phyloP scores from a whole-genome alignment of 2,113 vertebrate species.

The Plecturocebus donacophilus region DNA sequence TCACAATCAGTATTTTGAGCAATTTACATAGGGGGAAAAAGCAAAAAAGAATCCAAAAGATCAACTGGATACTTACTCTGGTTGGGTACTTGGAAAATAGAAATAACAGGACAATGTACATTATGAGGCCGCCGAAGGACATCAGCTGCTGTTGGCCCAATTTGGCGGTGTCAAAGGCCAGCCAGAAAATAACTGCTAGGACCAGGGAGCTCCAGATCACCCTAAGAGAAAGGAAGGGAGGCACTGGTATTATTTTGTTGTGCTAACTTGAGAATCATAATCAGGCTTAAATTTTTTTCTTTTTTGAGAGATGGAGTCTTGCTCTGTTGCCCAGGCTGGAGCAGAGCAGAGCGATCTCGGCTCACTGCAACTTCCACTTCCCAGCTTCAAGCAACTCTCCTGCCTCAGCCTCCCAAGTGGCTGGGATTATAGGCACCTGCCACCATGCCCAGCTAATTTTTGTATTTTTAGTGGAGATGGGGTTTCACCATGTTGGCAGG shows the following conservation, averaged over 20 bases:
- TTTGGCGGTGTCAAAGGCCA: constrained; percentile 88
- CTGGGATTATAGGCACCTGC: too few species aligned
- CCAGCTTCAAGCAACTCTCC: too few species aligned
- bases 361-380: too few species aligned
- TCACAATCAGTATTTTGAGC: background rate
- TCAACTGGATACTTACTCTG: constrained; percentile 83
- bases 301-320: too few species aligned
- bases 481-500: too few species aligned
- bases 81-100: constrained; percentile 92
- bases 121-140: constrained; percentile 89
- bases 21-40: background rate
- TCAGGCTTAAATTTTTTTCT: background rate
- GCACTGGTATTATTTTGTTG: background rate
- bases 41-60: background rate
- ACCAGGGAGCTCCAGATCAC: constrained; percentile 76
- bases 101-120: constrained; percentile 86
- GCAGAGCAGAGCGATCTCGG: rapidly evolving
- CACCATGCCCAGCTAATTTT: too few species aligned
- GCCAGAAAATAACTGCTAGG: constrained; percentile 85
- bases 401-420: too few species aligned
- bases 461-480: too few species aligned
- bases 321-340: too few species aligned
- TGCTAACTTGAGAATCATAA: background rate
- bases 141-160: constrained; percentile 86
- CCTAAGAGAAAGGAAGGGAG: constrained; percentile 79